phyloP scores from a whole-genome alignment of 2,113 vertebrate genomes.

The Pyxicephalus adspersus region DNA sequence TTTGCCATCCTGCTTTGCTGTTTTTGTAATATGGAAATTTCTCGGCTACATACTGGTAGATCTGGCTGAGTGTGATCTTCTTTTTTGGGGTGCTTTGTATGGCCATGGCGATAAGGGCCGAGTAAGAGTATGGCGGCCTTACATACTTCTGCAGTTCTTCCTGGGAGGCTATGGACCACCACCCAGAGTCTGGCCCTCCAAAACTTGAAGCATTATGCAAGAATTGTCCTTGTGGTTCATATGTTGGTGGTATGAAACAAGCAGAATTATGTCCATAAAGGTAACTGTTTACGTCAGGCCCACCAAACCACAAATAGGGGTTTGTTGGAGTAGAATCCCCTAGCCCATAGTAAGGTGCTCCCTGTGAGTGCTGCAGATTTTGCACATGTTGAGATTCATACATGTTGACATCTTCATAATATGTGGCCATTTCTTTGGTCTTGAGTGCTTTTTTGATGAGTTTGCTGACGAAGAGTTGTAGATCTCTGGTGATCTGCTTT shows the following conservation, averaged over 20 bases:
- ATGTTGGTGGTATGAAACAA: slow-evolving; percentile 78
- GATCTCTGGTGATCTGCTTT: slow-evolving; percentile 74
- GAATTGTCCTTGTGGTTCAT: slow-evolving; percentile 82
- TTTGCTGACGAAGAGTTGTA: no score
- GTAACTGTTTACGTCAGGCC: slow-evolving; percentile 79
- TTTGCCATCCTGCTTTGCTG: slow-evolving; percentile 96
- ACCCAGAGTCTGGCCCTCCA: slow-evolving; percentile 83
- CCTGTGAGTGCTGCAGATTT: slow-evolving; percentile 71
- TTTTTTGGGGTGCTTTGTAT: slow-evolving; percentile 94
- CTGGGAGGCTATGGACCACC: slow-evolving; percentile 90
- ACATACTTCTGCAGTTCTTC: slow-evolving; percentile 95
- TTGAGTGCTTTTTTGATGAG: slow-evolving; percentile 73
- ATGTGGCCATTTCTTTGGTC: slow-evolving; percentile 85
- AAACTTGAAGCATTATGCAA: slow-evolving; percentile 75
- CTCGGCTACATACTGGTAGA: slow-evolving; percentile 95
- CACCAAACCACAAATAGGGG: slow-evolving; percentile 89
- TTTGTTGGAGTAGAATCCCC: slow-evolving; percentile 83
- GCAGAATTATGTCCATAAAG: slow-evolving; percentile 75
- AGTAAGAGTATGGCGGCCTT: slow-evolving; percentile 95
- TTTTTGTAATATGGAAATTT: slow-evolving; percentile 97
- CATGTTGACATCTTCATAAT: slow-evolving; percentile 87
- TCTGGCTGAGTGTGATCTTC: slow-evolving; percentile 93
- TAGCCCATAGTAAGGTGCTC: slow-evolving; percentile 81
- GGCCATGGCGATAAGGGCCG: slow-evolving; percentile 97
- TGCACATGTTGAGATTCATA: slow-evolving; percentile 73